Base-by-base conservation (phyloP, 2,113 vertebrate genomes). In the Ceuthmochares aereus region DNA sequence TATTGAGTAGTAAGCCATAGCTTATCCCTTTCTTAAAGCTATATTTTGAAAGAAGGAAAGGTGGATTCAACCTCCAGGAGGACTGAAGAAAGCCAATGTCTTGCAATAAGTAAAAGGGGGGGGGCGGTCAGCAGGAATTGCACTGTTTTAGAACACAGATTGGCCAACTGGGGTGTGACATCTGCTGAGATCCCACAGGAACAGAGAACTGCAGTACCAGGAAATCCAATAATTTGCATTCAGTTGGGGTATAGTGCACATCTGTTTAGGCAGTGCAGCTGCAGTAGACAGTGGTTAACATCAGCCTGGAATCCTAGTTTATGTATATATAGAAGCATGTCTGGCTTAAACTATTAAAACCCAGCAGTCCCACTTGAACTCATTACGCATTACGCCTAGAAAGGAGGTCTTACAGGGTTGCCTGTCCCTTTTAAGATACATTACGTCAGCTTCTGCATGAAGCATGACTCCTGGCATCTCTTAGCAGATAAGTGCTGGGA, bases 231-330 rank as follows among this genome's bases (percentile, higher is more conserved):
- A 29, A 51, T 79, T 84, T 79, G 60, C 42, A 12, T 81, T 93
- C 2, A 2, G 29, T 52, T 89, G 43, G 60, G 7, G 3, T 87
- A 9, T 16, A 68, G 52, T 60, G 30, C 84, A 76, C 80, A 95
- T 94, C 93, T 95, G 86, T 91, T 92, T 36, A 91, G 84, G 47
- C 93, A 78, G 8, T 75, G 60, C 89, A 95, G 94, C 96, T 95
- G 94, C 64, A 75, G 32, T 10, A 60, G 62, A 16, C 54, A 56
- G 70, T 49, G 47, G 58, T 87, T 92, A 82, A 56, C 77, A 76
- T 82, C 40, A 87, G 43, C 87, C 70, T 85, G 92, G 74, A 89
- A 90, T 90, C 91, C 30, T 30, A 29, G 29, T 79, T 88, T 75
- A 10, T 84, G 64, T 70, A 3, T 47, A 6, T 40, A 25, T 75